These are phyloP conservation scores for Leptinotarsa undecemlineata DNA, from an alignment of 1,140 invertebrate genomes.

Conservation along the genomic window DNA sequence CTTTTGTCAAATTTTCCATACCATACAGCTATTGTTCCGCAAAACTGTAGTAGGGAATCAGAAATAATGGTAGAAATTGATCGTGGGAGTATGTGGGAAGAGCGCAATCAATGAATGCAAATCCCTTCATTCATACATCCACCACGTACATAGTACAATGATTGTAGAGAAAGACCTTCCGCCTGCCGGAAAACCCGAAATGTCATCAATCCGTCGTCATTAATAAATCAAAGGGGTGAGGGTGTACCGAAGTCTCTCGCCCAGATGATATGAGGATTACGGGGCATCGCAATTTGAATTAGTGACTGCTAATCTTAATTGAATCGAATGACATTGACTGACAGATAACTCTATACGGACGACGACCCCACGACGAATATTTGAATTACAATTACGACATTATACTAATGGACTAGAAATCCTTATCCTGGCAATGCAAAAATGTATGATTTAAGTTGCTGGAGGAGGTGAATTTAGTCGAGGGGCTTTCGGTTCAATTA, in stretches of 20 bases:
- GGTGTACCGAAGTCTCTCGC: neutral
- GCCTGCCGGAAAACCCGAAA: neutral
- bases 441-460: no score
- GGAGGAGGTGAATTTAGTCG: neutral
- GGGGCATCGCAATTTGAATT: neutral
- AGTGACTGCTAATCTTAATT: constrained; percentile 9
- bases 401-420: neutral
- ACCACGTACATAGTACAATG: no score
- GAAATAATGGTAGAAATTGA: no score
- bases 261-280: no score
- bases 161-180: neutral
- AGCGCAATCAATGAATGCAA: no score
- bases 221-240: constrained; percentile 7
- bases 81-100: no score
- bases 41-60: no score
- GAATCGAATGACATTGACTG: constrained; percentile 4
- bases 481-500: neutral
- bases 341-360: neutral
- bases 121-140: no score
- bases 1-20: no score
- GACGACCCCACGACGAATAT: neutral
- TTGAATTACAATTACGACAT: neutral
- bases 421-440: no score
- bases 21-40: no score
- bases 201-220: constrained; percentile 6